A percentile compares a stretch with the other conserved stretches of the same genome.
These are phyloP conservation scores for Tricholaema leucomelas DNA, from an alignment of 2,113 vertebrate genomes.

Conservation along the genomic window DNA sequence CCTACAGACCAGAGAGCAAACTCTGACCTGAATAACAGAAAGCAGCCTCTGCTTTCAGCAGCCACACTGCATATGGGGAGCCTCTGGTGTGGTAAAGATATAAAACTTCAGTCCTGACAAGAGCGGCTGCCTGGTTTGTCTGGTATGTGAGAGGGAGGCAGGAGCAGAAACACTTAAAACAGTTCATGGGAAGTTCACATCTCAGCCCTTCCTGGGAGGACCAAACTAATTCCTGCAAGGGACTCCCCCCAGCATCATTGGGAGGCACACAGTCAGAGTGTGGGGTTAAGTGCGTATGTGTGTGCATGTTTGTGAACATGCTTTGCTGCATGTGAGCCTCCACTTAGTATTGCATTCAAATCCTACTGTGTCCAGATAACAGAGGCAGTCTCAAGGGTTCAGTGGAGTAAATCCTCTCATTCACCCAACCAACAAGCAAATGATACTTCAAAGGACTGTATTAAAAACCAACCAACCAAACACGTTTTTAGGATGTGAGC, in stretches of 20 bases:
- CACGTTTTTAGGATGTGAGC: background rate
- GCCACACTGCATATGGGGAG: background rate
- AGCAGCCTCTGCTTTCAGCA: background rate
- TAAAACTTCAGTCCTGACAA: background rate
- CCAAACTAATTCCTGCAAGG: background rate
- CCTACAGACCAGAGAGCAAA: background rate
- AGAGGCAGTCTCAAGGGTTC: background rate
- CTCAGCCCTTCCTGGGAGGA: background rate
- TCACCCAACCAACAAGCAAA: background rate
- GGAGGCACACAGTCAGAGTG: accelerated
- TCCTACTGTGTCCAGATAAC: background rate
- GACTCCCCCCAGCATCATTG: background rate
- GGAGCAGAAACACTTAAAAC: accelerated
- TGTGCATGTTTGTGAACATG: accelerated
- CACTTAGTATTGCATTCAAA: accelerated
- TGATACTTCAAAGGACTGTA: background rate
- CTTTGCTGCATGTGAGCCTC: background rate
- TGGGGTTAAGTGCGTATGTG: accelerated
- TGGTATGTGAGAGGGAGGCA: accelerated
- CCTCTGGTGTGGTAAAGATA: background rate
- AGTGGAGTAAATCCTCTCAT: background rate
- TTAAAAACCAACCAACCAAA: accelerated
- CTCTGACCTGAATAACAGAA: slow-evolving; percentile 1
- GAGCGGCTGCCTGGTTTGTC: background rate
- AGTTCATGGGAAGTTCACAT: background rate